phyloP scores from a whole-genome alignment of 1,140 invertebrate genomes.

The Zeugodacus cucurbitae region DNA sequence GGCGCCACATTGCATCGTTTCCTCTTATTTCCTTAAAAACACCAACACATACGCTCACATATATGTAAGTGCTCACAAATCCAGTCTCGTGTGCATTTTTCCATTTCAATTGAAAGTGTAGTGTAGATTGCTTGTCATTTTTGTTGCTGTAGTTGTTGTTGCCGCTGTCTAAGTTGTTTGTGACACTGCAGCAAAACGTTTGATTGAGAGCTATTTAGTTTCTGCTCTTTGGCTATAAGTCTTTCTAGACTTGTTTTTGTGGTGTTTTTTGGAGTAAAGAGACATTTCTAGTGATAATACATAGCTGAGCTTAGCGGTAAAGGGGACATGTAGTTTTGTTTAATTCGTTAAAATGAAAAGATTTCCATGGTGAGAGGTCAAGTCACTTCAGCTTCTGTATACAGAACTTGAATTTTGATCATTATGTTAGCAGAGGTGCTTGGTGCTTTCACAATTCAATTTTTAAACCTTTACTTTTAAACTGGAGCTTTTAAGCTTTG shows the following conservation, averaged over 20 bases:
- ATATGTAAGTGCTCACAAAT: neutral
- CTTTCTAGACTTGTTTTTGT: neutral
- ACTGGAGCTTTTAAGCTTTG: too few relatives aligned
- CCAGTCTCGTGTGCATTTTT: neutral
- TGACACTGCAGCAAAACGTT: neutral
- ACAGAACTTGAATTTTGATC: too few relatives aligned
- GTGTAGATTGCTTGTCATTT: neutral
- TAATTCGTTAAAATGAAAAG: neutral
- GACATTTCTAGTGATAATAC: neutral
- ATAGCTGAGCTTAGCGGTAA: neutral
- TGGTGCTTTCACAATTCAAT: too few relatives aligned
- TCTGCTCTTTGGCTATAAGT: neutral
- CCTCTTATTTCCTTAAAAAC: slow-evolving; percentile 26
- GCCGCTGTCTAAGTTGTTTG: neutral
- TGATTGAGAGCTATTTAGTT: slow-evolving; percentile 15
- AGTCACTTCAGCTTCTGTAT: too few relatives aligned
- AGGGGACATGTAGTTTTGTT: neutral
- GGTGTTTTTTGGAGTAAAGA: neutral
- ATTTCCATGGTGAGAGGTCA: too few relatives aligned
- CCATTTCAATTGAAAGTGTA: neutral
- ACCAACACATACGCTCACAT: neutral
- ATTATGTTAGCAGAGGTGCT: too few relatives aligned
- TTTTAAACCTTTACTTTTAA: too few relatives aligned
- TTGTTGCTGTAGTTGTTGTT: neutral
- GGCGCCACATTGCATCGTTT: slow-evolving; percentile 4